phyloP scores from a whole-genome alignment of 2,113 vertebrate genomes.

The Cheilinus undulatus region DNA sequence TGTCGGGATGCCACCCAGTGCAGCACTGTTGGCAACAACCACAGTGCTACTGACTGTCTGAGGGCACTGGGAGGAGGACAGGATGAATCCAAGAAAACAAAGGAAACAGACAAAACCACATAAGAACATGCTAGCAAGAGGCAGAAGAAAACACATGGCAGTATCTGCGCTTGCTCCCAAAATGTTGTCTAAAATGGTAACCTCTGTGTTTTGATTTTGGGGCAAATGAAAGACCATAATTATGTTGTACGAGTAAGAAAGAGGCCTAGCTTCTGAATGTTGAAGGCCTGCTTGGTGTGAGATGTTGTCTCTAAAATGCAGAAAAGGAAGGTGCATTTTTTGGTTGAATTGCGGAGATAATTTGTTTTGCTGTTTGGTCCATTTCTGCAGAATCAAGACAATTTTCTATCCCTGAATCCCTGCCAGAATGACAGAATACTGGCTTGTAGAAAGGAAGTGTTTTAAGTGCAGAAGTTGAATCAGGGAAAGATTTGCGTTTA shows the following conservation, averaged over 20 bases:
- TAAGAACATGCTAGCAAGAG: slow-evolving; percentile 15
- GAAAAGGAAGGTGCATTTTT: neutral
- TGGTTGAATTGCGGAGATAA: too few relatives aligned
- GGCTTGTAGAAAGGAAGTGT: slow-evolving; percentile 12
- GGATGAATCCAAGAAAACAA: slow-evolving; percentile 43
- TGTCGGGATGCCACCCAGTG: slow-evolving; percentile 72
- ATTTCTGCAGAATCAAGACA: too few relatives aligned
- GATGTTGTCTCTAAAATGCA: slow-evolving; percentile 32
- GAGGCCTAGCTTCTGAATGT: neutral
- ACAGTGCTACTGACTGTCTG: slow-evolving; percentile 57
- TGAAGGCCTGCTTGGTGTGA: neutral
- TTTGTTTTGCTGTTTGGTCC: too few relatives aligned
- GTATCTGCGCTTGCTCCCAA: slow-evolving; percentile 20
- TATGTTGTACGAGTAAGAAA: slow-evolving; percentile 32
- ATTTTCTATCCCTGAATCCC: too few relatives aligned
- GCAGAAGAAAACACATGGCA: neutral
- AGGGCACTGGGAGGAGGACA: slow-evolving; percentile 37
- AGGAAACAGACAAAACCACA: slow-evolving; percentile 43
- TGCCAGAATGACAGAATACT: neutral
- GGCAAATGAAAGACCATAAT: slow-evolving; percentile 49
- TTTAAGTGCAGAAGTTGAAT: slow-evolving; percentile 23
- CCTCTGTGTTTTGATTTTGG: slow-evolving; percentile 36
- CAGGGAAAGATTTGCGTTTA: slow-evolving; percentile 41
- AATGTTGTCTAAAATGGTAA: slow-evolving; percentile 30
- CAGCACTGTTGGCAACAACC: slow-evolving; percentile 59